Evolutionary conservation across 2,113 vertebrate genomes (phyloP).

Genomic region (Phodopus roborovskii): DNA sequence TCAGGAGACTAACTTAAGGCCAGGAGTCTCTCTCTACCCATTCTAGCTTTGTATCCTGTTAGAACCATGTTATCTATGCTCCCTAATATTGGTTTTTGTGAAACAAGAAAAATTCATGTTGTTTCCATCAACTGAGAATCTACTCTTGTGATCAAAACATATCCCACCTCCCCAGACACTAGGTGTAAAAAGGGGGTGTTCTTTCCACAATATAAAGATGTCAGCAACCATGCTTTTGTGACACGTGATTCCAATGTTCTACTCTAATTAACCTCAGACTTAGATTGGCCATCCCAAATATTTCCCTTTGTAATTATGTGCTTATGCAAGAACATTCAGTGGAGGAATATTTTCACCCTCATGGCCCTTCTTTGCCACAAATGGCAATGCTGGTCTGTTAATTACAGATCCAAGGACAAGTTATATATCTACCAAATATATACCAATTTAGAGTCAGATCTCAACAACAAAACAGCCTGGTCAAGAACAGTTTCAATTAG

Average conservation of each 20-base stretch:
- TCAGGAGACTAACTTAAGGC: background rate
- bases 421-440: background rate
- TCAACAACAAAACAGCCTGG: background rate
- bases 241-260: slow-evolving; percentile 81
- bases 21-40: background rate
- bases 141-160: background rate
- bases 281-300: slow-evolving; percentile 87
- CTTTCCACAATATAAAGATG: background rate
- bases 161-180: background rate
- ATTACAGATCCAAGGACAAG: background rate
- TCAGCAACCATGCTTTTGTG: background rate
- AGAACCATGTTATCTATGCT: background rate
- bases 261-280: slow-evolving; percentile 87
- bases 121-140: background rate
- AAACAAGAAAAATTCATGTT: background rate
- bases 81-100: background rate
- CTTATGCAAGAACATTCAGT: background rate
- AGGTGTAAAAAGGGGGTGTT: background rate
- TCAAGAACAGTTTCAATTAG: background rate
- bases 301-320: slow-evolving; percentile 77
- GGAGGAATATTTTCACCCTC: background rate
- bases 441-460: background rate
- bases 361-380: background rate
- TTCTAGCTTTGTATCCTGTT: background rate
- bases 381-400: background rate